Percentiles rank a stretch among this genome's conserved stretches.
Conservation (phyloP, 2,888 invertebrate genomes). For the Agelastica alni region DNA sequence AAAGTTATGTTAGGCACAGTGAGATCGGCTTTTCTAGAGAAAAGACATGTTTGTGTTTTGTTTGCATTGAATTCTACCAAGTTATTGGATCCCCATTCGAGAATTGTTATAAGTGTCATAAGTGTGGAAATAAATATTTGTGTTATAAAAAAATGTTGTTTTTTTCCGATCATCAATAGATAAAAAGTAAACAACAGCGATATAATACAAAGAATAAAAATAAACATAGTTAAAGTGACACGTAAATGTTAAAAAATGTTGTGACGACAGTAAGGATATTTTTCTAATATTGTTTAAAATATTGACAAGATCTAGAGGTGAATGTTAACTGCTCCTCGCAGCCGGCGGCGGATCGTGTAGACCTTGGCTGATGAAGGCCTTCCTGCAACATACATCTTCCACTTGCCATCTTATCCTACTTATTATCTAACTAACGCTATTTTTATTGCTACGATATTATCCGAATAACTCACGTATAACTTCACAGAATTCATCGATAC, state of each 20-base stretch:
- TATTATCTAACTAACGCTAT: slow-evolving; percentile 39
- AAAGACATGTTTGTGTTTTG: no score
- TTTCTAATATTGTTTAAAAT: slow-evolving; percentile 25
- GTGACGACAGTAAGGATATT: slow-evolving; percentile 14
- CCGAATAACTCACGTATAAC: slow-evolving; percentile 34
- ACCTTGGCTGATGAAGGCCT: slow-evolving; percentile 49
- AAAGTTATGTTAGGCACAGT: no score
- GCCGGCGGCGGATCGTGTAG: slow-evolving; percentile 47
- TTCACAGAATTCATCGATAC: slow-evolving; percentile 19
- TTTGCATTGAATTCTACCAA: no score
- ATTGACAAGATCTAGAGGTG: slow-evolving; percentile 38
- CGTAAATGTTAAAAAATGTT: slow-evolving; percentile 10
- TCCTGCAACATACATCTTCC: slow-evolving; percentile 49
- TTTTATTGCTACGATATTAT: slow-evolving; percentile 33
- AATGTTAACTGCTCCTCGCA: slow-evolving; percentile 35
- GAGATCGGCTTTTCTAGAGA: no score
- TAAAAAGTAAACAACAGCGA: no score
- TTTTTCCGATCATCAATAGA: no score
- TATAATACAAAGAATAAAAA: slow-evolving; percentile 2
- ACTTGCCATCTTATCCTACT: slow-evolving; percentile 44
- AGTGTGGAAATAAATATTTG: no score
- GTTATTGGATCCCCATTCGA: no score
- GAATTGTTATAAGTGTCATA: no score
- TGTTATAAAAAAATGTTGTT: no score
- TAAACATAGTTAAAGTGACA: slow-evolving; percentile 6